Evolutionary conservation across 2,113 vertebrate genomes (phyloP), one percentile per base, ranked within the genome.

Genomic region (Salvelinus sp.): DNA sequence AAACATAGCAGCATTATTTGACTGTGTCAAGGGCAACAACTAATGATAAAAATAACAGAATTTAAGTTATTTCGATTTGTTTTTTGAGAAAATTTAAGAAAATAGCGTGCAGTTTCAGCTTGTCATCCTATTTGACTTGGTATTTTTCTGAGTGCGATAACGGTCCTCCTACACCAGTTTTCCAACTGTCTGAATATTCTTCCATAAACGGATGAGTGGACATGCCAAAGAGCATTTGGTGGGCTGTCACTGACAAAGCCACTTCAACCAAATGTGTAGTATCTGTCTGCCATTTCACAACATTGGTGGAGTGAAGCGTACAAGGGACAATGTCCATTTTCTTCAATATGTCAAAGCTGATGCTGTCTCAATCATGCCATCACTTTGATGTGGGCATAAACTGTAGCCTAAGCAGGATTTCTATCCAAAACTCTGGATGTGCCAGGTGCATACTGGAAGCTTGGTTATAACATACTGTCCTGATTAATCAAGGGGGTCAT

Each of bases 201-300:
- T 67, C 12, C 76, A 77, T 88, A 82, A 90, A 91, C 74, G 87
- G 85, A 73, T 81, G 82, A 88, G 81, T 81, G 79, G 75, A 88
- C 83, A 82, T 88, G 88, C 85, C 86, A 88, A 84, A 74, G 74
- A 82, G 66, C 78, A 82, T 90, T 85, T 87, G 83, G 85, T 86
- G 62, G 38, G 70, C 79, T 86, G 86, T 90, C 87, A 90, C 67
- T 81, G 84, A 74, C 28, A 78, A 79, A 80, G 83, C 67, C 58
- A 71, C 83, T 74, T 69, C 76, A 28, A 76, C 71, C 66, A 73
- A 85, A 66, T 22, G 64, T 69, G 63, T 54, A 64, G 28, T 67
- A 73, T 67, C 60, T 72, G 74, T 70, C 76, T 54, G 50, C 50
- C 22, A 22, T 3, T 47, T 14, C 67, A 22, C 67, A 69, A 23